Base-by-base conservation (phyloP, 92 coral and sea anemone species). In the Anthopleura xanthogrammica region DNA sequence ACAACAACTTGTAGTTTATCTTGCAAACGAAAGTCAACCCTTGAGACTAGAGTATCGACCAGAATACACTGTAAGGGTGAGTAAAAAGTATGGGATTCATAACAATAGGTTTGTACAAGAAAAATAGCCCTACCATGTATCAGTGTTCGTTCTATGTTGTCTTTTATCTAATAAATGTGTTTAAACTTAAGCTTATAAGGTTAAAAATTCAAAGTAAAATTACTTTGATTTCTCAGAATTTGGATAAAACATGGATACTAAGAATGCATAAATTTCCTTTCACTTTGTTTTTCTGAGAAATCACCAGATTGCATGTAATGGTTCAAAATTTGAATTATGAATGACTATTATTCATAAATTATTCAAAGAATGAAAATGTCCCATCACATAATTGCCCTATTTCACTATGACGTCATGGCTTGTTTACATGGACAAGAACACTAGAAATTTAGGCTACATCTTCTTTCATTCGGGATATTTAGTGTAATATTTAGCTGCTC, bases 41-140 rank as follows among this genome's bases (percentile, higher is more conserved):
- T 68, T 68, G 42, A 23, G 74, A 68, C 74, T 68, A 29, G 42
- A 68, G 7, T 68, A 68, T 13, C 74, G 42, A 36, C 74, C 74
- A 68, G 74, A 68, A 12, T 14, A 68, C 43, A 68, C 74, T 29
- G 74, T 68, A 23, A 68, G 41, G 74, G 74, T 68, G 17, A 68
- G 41, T 36, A 12, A 29, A 68, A 4, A 68, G 19, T 29, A 2
- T 12, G 24, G 10, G 11, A 12, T 68, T n/a, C 9, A 20, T 64
- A 5, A 6, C 29, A 2, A 3, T 29, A 9, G 0, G 5, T 3
- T 19, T 19, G 24, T 64, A 20, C 13, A 64, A 19, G 72, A 20
- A 4, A 22, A 9, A 11, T 54, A 12, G 58, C 0, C 16, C 58
- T 12, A 11, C 50, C 3, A 46, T 46, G 5, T 46, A 46, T 46